Evolutionary conservation across 2,888 invertebrate species (phyloP), one percentile per base, ranked within the genome.

Genomic region (Thereva nobilitata): DNA sequence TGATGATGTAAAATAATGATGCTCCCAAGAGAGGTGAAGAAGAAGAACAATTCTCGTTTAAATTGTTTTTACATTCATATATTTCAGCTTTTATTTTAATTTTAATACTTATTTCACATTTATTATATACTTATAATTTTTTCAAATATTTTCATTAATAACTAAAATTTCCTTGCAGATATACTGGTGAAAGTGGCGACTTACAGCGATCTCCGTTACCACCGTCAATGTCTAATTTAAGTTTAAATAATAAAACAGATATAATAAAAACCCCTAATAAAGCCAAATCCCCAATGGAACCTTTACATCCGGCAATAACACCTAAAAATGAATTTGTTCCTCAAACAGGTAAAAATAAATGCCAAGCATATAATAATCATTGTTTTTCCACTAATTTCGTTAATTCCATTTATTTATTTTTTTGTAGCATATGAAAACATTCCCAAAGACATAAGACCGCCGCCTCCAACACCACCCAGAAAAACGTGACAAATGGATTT

Each of bases 401-500:
- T 50, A 40, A 40, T 66, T 23, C 34, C 64, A 38, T 55, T 54
- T 37, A 7, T 54, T 52, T 69, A 34, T 76, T 64, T 12, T 61
- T 67, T 56, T 67, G 4, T 42, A 81, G 81, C 79, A 74, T 80
- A 80, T 77, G 79, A 81, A 78, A 81, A 81, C 80, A 80, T 81
- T 80, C 79, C 80, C 77, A 80, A 81, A 79, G 80, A 80, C 76
- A 78, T 81, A 76, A 79, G 76, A 73, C 76, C 76, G 73, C 78
- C 78, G 73, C 79, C 80, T 72, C 78, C 80, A 70, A 77, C 79
- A 71, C 79, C 81, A 74, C 79, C 82, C 72, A 76, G 81, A 72
- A 79, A 81, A 78, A 77, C 81, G 78, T 81, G 82, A 81, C 79
- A 77, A 73, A 77, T 78, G 75, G 76, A 79, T 74, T 78, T 79